phyloP scores from a whole-genome alignment of 2,888 invertebrate species.

The Cryptocheilus praepositus region DNA sequence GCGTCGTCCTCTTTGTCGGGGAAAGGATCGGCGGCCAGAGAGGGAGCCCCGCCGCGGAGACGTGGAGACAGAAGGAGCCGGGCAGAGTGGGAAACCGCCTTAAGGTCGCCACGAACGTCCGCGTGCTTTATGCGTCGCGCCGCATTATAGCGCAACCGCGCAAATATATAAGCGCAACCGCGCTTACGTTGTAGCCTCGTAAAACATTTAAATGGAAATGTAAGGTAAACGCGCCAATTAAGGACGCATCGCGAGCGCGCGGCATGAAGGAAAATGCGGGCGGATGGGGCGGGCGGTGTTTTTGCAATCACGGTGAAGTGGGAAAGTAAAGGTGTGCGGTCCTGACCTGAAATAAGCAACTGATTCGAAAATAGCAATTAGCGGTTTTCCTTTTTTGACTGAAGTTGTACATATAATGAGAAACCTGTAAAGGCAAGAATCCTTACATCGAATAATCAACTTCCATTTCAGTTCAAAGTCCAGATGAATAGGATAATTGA shows the following conservation, averaged over 20 bases:
- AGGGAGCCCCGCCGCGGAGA: neutral
- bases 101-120: slow-evolving; percentile 43
- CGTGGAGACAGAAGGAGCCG: slow-evolving; percentile 19
- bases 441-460: too few relatives aligned
- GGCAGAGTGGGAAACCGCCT: slow-evolving; percentile 40
- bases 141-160: slow-evolving; percentile 2
- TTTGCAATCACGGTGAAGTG: too few relatives aligned
- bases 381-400: too few relatives aligned
- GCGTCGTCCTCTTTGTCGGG: slow-evolving; percentile 53
- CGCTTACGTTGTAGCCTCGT: slow-evolving; percentile 39
- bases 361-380: too few relatives aligned
- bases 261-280: neutral
- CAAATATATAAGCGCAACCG: neutral
- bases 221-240: slow-evolving; percentile 55
- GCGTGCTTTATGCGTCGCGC: slow-evolving; percentile 34
- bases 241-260: slow-evolving; percentile 33
- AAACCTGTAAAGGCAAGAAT: too few relatives aligned
- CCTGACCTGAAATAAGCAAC: too few relatives aligned
- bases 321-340: too few relatives aligned
- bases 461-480: too few relatives aligned
- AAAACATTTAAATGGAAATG: slow-evolving; percentile 51
- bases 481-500: too few relatives aligned
- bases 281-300: too few relatives aligned
- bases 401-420: too few relatives aligned
- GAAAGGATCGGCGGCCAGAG: slow-evolving; percentile 21